phyloP scores from a whole-genome alignment of 2,888 invertebrate species.

The Polydrusus tereticollis region DNA sequence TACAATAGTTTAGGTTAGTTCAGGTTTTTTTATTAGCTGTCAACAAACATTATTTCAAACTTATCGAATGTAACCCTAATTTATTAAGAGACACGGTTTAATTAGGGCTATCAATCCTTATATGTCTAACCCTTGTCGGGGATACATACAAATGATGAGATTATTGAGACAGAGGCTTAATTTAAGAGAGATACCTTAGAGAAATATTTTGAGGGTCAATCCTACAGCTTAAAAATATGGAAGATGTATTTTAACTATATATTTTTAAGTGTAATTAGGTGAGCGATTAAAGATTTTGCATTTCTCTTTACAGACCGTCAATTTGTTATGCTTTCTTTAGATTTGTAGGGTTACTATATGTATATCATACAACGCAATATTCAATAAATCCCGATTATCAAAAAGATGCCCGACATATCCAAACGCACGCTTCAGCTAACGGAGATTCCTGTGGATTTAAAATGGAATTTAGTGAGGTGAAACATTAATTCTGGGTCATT shows the following conservation, averaged over 20 bases:
- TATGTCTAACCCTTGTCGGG: not conserved
- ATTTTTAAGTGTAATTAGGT: no score
- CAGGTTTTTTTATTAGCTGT: no score
- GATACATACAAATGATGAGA: not conserved
- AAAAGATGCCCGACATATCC: not conserved
- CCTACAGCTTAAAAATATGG: no score
- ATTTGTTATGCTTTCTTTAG: no score
- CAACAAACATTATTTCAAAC: no score
- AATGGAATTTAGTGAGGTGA: conserved; percentile 3
- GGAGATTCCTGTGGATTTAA: conserved; percentile 3
- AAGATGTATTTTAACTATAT: no score
- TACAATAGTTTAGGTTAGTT: no score
- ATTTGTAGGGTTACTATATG: no score
- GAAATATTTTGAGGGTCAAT: no score
- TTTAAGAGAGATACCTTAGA: not conserved
- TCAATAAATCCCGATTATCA: not conserved
- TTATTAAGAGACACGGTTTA: not conserved
- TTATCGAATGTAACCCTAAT: not conserved
- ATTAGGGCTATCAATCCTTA: not conserved
- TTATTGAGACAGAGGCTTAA: not conserved
- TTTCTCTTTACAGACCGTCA: no score
- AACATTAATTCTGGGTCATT: conserved; percentile 8
- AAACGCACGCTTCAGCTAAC: not conserved
- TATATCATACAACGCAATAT: no score
- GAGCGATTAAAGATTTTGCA: no score